Evolutionary conservation across 2,113 vertebrate species (phyloP), one percentile per base, ranked within the genome.

Genomic region (Myodes glareolus): DNA sequence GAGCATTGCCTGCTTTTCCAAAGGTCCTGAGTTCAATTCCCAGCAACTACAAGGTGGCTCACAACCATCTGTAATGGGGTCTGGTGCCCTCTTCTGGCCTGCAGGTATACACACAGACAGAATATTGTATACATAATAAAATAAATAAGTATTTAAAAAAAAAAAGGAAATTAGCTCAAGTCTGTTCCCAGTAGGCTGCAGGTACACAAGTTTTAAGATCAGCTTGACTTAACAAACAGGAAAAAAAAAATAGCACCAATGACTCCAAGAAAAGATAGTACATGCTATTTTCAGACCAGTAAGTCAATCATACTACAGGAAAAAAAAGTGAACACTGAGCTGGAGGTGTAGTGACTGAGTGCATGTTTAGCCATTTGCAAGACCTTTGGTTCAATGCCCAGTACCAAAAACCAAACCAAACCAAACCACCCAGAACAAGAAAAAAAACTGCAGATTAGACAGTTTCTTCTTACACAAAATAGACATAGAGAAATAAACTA

Each of bases 381-480:
- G 52, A 52, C 21, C 11, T 61, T 39, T 3, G 12, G 36, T 82
- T 82, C 23, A 82, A 61, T 61, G 52, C 23, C 55, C 80, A 82
- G 55, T 61, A 61, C 36, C 19, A 55, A 36, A 55, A 55, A 27
- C 50, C 19, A 55, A 58, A 55, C 29, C 61, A 61, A 61, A 68
- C 65, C 61, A 63, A 80, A 80, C 50, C 63, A 27, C 12, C 23
- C 36, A 82, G 14, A 58, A 21, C 33, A 25, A 36, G 78, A 25
- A 27, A n/a, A 63, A 52, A 93, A 81, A 19, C 0, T 23, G 52
- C 14, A 80, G 77, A 85, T 7, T 33, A 47, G 36, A 85, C 3
- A 92, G 55, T 31, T 76, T 80, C 77, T 47, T 39, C 21, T 76
- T 73, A 68, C 11, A 96, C 29, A 95, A 90, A 97, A 92, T 3